Conservation (phyloP, 2,888 invertebrate species). For the Plebejus argus region DNA sequence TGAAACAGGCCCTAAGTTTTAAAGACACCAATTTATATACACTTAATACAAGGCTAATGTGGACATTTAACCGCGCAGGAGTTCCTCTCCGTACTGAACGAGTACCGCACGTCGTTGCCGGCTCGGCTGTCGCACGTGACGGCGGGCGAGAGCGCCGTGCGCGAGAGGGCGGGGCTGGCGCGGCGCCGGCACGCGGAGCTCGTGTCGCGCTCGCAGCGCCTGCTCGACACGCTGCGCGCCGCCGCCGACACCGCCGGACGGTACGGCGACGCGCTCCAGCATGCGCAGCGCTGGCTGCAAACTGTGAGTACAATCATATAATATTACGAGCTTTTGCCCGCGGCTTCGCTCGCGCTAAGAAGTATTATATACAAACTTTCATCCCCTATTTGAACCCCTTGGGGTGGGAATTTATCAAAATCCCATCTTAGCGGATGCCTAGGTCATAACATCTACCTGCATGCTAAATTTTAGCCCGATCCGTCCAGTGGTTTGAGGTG, state of each 20-base stretch:
- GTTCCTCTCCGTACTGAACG: constrained; percentile 90
- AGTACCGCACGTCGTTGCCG: constrained; percentile 92
- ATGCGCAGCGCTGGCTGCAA: constrained; percentile 89
- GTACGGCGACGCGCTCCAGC: constrained; percentile 91
- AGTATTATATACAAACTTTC: no score
- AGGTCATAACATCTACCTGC: no score
- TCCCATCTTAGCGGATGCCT: no score
- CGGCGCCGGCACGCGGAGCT: constrained; percentile 91
- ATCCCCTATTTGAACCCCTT: no score
- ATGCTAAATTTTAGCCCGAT: no score
- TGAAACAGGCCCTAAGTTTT: no score
- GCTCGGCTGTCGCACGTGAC: constrained; percentile 90
- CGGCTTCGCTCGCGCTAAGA: no score
- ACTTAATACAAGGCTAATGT: not conserved
- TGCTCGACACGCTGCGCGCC: constrained; percentile 90
- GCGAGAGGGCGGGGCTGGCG: constrained; percentile 89
- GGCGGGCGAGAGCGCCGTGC: constrained; percentile 86
- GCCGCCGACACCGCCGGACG: constrained; percentile 82
- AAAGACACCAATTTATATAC: no score
- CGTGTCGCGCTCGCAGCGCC: constrained; percentile 88
- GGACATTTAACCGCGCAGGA: constrained; percentile 74
- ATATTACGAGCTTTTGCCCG: no score
- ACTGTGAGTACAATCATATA: constrained; percentile 79
- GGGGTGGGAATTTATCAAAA: no score
- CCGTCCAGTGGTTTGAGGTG: no score